phyloP scores from a whole-genome alignment of 2,113 vertebrate genomes.

The Saguinus midas region DNA sequence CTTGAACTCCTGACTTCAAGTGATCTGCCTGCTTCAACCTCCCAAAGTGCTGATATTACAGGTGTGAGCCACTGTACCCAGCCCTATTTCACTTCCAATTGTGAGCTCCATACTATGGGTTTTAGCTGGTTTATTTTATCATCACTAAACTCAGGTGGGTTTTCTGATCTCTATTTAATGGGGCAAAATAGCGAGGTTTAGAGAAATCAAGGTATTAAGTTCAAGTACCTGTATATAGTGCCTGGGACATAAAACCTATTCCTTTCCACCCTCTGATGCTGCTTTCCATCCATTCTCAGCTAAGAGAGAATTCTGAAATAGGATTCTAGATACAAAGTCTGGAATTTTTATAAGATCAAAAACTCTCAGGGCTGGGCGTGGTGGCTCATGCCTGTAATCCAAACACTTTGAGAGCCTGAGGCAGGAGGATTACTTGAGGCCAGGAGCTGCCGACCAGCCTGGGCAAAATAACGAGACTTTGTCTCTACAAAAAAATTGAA shows the following conservation, averaged over 20 bases:
- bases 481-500: too few relatives aligned
- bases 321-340: not conserved
- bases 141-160: not conserved
- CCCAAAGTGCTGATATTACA: too few relatives aligned
- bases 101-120: not conserved
- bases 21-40: not conserved
- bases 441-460: too few relatives aligned
- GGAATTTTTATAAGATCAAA: constrained; percentile 3
- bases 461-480: too few relatives aligned
- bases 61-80: too few relatives aligned
- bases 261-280: rapidly evolving
- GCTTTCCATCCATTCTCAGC: not conserved
- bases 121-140: not conserved
- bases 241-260: not conserved
- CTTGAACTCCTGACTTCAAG: too few relatives aligned
- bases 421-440: too few relatives aligned
- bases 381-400: too few relatives aligned
- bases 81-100: not conserved
- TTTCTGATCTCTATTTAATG: not conserved
- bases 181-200: not conserved
- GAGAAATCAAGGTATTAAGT: not conserved
- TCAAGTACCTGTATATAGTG: not conserved
- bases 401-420: too few relatives aligned
- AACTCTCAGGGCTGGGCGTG: not conserved
- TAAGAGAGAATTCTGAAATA: not conserved